phyloP scores from a whole-genome alignment of 2,888 invertebrate genomes.

The Iphiclides podalirius region DNA sequence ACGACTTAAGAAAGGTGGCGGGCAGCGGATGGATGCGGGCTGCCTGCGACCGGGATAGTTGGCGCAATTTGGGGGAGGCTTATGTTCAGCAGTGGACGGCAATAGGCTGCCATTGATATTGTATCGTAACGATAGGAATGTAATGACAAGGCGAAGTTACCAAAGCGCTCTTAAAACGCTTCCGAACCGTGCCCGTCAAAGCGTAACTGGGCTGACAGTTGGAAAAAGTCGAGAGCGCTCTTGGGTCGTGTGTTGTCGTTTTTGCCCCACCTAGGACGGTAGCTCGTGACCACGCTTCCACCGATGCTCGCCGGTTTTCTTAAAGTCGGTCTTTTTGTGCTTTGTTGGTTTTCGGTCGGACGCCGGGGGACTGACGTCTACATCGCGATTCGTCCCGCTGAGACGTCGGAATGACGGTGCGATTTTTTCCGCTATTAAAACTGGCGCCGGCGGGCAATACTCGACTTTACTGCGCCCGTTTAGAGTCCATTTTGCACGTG shows the following conservation, averaged over 20 bases:
- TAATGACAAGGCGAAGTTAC: no score
- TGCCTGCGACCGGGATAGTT: no score
- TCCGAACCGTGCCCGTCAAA: background rate
- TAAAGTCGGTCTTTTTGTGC: conserved; percentile 47
- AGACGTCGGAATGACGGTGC: conserved; percentile 66
- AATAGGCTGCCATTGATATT: no score
- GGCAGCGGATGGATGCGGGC: no score
- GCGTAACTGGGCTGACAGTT: conserved; percentile 21
- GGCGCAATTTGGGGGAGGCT: no score
- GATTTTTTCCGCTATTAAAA: conserved; percentile 61
- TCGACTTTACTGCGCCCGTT: background rate
- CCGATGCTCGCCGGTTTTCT: conserved; percentile 37
- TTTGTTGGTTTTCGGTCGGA: conserved; percentile 72
- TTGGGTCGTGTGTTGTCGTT: conserved; percentile 10
- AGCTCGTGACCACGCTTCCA: conserved; percentile 34
- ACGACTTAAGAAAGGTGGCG: no score
- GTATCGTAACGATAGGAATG: no score
- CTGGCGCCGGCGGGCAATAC: conserved; percentile 21
- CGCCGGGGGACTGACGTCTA: conserved; percentile 69
- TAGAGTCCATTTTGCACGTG: conserved; percentile 18
- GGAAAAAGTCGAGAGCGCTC: conserved; percentile 17
- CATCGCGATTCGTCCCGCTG: conserved; percentile 69
- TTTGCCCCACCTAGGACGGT: conserved; percentile 26
- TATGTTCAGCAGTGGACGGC: no score
- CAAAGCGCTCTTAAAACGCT: no score